Evolutionary conservation across 2,888 invertebrate species (phyloP).

Genomic region (Chironomus riparius): DNA sequence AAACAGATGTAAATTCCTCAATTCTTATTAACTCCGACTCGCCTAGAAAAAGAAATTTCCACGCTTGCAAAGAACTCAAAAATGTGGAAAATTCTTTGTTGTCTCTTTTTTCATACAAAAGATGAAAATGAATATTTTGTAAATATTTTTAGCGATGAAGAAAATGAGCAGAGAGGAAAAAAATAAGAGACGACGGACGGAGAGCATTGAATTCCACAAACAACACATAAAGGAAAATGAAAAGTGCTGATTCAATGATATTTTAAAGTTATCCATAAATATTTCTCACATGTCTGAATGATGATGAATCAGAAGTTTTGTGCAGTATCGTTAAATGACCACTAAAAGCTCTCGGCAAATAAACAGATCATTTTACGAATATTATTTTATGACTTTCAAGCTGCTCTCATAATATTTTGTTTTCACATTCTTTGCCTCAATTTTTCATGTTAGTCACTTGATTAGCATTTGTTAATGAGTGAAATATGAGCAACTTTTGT

Average conservation of each 20-base stretch:
- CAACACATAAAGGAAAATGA: not conserved
- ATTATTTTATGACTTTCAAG: too few species aligned
- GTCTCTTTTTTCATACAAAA: not conserved
- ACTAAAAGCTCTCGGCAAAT: not conserved
- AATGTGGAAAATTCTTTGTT: slow-evolving; percentile 24
- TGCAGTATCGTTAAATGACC: not conserved
- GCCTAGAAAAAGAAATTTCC: not conserved
- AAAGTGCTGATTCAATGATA: not conserved
- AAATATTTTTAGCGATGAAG: not conserved
- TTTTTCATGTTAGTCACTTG: too few species aligned
- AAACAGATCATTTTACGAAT: not conserved
- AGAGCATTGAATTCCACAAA: not conserved
- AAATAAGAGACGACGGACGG: not conserved
- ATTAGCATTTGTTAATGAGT: too few species aligned
- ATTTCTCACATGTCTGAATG: not conserved
- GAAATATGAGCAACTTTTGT: too few species aligned
- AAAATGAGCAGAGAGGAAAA: not conserved
- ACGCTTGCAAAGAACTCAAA: not conserved
- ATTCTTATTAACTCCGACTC: not conserved
- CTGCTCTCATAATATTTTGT: too few species aligned
- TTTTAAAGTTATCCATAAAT: not conserved
- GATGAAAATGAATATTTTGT: not conserved
- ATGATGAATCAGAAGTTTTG: too few species aligned
- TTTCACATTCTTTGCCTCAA: too few species aligned
- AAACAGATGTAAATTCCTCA: not conserved